A percentile compares a stretch with the other conserved stretches of the same genome.
Evolutionary conservation across 2,888 invertebrate genomes (phyloP).

Genomic region (Lithophane socia): DNA sequence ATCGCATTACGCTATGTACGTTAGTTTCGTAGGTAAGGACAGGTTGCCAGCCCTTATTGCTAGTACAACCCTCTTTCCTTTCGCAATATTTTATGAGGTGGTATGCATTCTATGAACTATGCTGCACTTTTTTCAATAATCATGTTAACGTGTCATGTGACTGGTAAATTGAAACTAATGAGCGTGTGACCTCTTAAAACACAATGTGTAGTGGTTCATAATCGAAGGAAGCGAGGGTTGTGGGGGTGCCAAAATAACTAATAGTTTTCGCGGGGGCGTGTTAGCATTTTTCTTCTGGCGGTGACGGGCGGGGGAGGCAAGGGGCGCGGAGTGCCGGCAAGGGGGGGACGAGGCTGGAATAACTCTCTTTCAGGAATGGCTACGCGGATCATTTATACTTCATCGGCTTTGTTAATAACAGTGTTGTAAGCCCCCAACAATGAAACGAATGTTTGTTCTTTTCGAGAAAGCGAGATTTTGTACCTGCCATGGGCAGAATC

Average conservation of each 20-base stretch:
- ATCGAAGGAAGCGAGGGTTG: constrained; percentile 82
- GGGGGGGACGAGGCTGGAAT: constrained; percentile 73
- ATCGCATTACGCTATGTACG: constrained; percentile 22
- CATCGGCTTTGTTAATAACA: constrained; percentile 87
- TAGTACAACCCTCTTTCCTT: background rate
- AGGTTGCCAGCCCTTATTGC: constrained; percentile 13
- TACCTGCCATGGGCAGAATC: constrained; percentile 54
- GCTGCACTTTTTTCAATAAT: background rate
- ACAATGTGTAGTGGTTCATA: constrained; percentile 81
- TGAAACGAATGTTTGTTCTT: constrained; percentile 68
- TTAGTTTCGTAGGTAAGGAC: constrained; percentile 4
- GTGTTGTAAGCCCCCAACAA: constrained; percentile 67
- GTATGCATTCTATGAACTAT: background rate
- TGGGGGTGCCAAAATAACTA: constrained; percentile 90
- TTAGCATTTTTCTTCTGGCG: constrained; percentile 91
- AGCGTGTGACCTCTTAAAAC: constrained; percentile 63
- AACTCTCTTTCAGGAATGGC: constrained; percentile 86
- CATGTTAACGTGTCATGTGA: background rate
- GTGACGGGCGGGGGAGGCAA: constrained; percentile 81
- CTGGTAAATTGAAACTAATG: constrained; percentile 46
- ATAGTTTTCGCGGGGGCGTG: constrained; percentile 90
- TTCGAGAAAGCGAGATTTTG: constrained; percentile 52
- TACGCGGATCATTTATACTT: constrained; percentile 89
- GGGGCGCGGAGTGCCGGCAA: constrained; percentile 62
- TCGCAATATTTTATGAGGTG: background rate